phyloP scores from a whole-genome alignment of 2,888 invertebrate genomes.

The Troides helena region DNA sequence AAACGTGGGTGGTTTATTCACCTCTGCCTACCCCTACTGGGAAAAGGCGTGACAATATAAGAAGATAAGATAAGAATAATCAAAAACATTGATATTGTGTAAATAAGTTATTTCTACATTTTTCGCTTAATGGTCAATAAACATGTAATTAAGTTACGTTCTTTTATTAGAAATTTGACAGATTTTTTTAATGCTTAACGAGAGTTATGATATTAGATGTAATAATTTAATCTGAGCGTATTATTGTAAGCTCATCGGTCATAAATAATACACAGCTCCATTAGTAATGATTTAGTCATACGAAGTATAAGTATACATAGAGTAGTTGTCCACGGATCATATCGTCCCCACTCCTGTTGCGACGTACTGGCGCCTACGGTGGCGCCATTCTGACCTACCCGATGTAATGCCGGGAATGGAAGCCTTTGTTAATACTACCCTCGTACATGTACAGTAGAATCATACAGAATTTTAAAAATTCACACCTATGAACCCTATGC shows the following conservation, averaged over 20 bases:
- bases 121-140: neutral
- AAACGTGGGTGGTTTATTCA: no score
- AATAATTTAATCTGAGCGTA: neutral
- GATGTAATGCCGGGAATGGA: slow-evolving; percentile 34
- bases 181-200: no score
- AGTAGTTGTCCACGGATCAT: slow-evolving; percentile 37
- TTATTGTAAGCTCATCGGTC: slow-evolving; percentile 4
- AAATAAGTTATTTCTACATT: neutral
- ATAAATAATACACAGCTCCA: slow-evolving; percentile 10
- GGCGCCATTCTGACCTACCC: slow-evolving; percentile 56
- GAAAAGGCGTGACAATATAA: no score
- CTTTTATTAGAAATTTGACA: no score
- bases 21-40: no score
- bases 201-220: no score
- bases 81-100: neutral
- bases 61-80: no score
- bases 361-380: slow-evolving; percentile 51
- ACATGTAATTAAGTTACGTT: no score
- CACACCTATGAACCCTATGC: no score
- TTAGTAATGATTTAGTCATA: slow-evolving; percentile 21
- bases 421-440: slow-evolving; percentile 33
- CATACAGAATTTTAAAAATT: slow-evolving; percentile 13
- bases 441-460: neutral
- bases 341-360: slow-evolving; percentile 51
- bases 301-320: slow-evolving; percentile 13